Conservation (phyloP, 1,140 invertebrate species). For the Diuraphis noxia region DNA sequence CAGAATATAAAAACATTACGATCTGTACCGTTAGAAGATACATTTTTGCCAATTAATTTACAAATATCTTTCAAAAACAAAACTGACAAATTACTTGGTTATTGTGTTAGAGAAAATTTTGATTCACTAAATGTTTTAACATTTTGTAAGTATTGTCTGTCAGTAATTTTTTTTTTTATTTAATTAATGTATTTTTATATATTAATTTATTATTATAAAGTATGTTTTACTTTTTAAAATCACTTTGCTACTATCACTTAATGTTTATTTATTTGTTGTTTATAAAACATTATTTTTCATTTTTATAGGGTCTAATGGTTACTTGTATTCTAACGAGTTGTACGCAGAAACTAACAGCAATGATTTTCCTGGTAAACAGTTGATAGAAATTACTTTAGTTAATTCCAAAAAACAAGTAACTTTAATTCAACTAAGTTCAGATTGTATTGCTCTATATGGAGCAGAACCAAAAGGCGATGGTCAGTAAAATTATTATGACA, state of each 20-base stretch:
- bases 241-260: background rate
- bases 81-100: constrained; percentile 34
- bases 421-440: constrained; percentile 30
- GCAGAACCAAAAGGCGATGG: constrained; percentile 45
- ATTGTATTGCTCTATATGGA: constrained; percentile 47
- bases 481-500: background rate
- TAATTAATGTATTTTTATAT: background rate
- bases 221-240: background rate
- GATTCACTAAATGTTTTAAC: constrained; percentile 35
- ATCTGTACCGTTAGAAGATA: constrained; percentile 27
- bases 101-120: constrained; percentile 45
- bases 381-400: constrained; percentile 13
- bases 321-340: constrained; percentile 38
- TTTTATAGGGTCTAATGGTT: constrained; percentile 30
- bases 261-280: background rate
- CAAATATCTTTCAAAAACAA: constrained; percentile 32
- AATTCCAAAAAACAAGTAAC: constrained; percentile 38
- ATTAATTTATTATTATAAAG: background rate
- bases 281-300: background rate
- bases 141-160: constrained; percentile 36
- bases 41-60: constrained; percentile 39
- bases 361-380: constrained; percentile 40
- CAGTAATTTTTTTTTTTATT: too few relatives aligned
- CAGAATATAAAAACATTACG: constrained; percentile 42
- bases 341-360: background rate